phyloP scores from a whole-genome alignment of 2,888 invertebrate species.

The Nemurella pictetii region DNA sequence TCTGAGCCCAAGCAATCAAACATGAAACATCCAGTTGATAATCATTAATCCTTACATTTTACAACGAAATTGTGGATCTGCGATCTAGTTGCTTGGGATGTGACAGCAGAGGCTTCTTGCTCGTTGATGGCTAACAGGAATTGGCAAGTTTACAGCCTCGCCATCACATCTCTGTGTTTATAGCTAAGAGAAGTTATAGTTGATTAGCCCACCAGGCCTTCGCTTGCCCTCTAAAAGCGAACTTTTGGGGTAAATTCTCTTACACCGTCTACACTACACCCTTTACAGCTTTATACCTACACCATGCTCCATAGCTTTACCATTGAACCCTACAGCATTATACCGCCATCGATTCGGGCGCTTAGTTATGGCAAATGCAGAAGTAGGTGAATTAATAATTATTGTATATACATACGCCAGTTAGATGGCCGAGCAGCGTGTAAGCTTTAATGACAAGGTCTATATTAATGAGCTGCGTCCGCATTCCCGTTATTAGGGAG shows the following conservation, averaged over 20 bases:
- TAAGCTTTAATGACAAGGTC: conserved; percentile 6
- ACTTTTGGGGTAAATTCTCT: neutral
- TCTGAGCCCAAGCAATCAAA: too few relatives aligned
- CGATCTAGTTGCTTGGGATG: neutral
- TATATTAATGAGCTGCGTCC: conserved; percentile 17
- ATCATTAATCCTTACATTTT: neutral
- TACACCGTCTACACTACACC: neutral
- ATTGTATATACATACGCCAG: neutral
- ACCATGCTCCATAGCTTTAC: too few relatives aligned
- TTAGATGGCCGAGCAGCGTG: neutral
- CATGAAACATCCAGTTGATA: neutral
- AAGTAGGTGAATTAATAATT: neutral
- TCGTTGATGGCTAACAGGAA: neutral
- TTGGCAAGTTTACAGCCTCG: neutral
- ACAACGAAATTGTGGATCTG: neutral
- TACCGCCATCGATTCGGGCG: neutral
- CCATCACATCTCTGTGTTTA: neutral
- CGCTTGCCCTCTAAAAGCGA: too few relatives aligned
- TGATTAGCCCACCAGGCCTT: neutral
- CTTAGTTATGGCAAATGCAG: neutral
- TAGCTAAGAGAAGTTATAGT: neutral
- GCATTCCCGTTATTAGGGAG: neutral
- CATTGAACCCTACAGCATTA: neutral
- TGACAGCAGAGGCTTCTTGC: neutral
- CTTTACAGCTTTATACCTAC: neutral